Base-by-base conservation (phyloP, 2,113 vertebrate species). In the Stictonetta naevosa region DNA sequence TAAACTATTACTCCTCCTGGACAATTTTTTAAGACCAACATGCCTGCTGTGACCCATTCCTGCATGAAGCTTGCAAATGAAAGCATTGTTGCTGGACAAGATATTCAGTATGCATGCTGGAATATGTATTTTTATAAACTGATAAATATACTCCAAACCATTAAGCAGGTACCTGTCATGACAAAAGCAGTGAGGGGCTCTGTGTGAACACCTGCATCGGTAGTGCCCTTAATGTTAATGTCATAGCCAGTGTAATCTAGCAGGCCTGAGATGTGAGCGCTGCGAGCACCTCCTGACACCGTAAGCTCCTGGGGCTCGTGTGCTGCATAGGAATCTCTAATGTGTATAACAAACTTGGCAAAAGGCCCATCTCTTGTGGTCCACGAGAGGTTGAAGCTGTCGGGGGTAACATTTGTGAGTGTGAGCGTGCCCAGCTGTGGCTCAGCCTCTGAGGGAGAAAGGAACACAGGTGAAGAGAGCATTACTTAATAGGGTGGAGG, bases 371-470 rank as follows among this genome's bases (percentile, higher is more conserved):
- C 95, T 34, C 31, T 83, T 21, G 94, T 62, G 78, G 92, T 98
- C 98, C 97, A 98, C 5, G 97, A 98, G 92, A 98, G 53, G 89
- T 87, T 97, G 97, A 98, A 97, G 97, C 97, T 97, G 96, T 97
- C 92, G 3, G 96, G 92, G 75, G 97, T 97, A 97, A 98, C 93
- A 36, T 94, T 97, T 98, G 97, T 98, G 98, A 98, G 81, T 88
- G 97, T 94, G 93, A 98, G 94, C 31, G 3, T 95, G 94, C 96
- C 94, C 97, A 97, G 84, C 94, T 97, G 96, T 93, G 97, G 95
- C 90, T 98, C 97, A 93, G 95, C 94, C 86, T 98, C 98, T 98
- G 83, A 94, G 92, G 96, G 79, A 87, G 83, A 97, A 83, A 96
- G 97, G 96, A 96, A 97, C 90, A 96, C 18, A 62, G 96, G 92